These are phyloP conservation scores for Phrynocephalus guinanensis DNA, from an alignment of 2,797 vertebrate species.

Conservation along the genomic window DNA sequence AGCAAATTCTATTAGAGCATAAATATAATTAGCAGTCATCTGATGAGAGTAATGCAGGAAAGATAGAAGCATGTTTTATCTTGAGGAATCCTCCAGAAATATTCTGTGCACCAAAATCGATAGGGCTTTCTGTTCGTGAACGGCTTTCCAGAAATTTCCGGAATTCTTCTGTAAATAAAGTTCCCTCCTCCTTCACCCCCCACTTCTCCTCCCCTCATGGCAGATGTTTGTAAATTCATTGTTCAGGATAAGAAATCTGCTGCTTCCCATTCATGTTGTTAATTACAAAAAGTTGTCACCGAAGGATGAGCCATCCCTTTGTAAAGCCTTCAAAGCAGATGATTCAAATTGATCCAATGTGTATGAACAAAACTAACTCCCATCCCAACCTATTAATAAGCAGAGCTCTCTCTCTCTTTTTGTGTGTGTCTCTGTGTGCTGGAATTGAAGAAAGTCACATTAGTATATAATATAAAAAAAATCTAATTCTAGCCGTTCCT, in stretches of 20 bases:
- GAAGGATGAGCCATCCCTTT: constrained; percentile 57
- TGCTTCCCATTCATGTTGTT: constrained; percentile 8
- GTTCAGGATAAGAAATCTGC: constrained; percentile 37
- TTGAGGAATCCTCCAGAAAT: neutral
- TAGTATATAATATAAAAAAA: neutral
- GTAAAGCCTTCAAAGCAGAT: constrained; percentile 55
- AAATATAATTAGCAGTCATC: constrained; percentile 86
- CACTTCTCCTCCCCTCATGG: constrained; percentile 34
- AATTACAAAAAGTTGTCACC: constrained; percentile 61
- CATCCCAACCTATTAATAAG: constrained; percentile 53
- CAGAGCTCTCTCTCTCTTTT: constrained; percentile 7
- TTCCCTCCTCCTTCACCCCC: constrained; percentile 16
- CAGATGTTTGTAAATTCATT: constrained; percentile 60
- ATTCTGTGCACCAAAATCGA: neutral
- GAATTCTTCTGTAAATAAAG: constrained; percentile 41
- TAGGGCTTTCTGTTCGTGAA: constrained; percentile 50
- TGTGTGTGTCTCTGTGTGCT: neutral
- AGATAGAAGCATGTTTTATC: constrained; percentile 71
- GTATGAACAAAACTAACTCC: constrained; percentile 52
- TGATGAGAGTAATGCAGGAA: constrained; percentile 77
- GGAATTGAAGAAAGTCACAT: neutral
- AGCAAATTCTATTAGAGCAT: constrained; percentile 85
- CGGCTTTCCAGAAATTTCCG: constrained; percentile 69
- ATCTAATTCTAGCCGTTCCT: neutral
- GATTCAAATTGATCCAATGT: constrained; percentile 65